A percentile compares a stretch with the other conserved stretches of the same genome.
phyloP scores from a whole-genome alignment of 2,888 invertebrate species.

The Polia nebulosa region DNA sequence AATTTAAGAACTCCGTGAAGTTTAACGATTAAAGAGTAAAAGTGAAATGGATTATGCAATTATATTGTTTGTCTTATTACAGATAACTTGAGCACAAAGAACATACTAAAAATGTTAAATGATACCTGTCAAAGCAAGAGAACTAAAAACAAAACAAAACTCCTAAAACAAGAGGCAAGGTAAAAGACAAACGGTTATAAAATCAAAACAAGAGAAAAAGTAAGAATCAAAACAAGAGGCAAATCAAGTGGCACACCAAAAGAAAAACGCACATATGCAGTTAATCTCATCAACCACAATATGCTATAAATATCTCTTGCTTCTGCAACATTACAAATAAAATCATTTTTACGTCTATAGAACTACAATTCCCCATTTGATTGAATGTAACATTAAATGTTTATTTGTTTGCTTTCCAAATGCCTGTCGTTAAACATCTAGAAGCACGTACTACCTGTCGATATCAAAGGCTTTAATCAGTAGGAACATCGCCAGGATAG shows the following conservation, averaged over 20 bases:
- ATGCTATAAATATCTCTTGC: no score
- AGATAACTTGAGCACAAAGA: background rate
- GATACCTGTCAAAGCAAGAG: background rate
- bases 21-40: conserved; percentile 1
- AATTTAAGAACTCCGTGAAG: conserved; percentile 27
- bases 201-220: no score
- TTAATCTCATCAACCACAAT: no score
- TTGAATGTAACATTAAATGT: background rate
- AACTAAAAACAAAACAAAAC: no score
- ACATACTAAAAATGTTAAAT: no score
- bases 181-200: no score
- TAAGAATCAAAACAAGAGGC: no score
- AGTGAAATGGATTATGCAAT: background rate
- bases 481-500: conserved; percentile 29
- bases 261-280: no score
- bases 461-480: conserved; percentile 28
- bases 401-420: background rate
- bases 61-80: background rate
- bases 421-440: background rate
- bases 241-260: no score
- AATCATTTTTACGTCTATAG: background rate
- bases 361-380: no score
- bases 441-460: background rate
- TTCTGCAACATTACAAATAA: background rate
- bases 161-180: no score